Percentiles rank a stretch among this genome's conserved stretches.
These are phyloP conservation scores for Emesis furor DNA, from an alignment of 2,888 invertebrate species.

Conservation along the genomic window DNA sequence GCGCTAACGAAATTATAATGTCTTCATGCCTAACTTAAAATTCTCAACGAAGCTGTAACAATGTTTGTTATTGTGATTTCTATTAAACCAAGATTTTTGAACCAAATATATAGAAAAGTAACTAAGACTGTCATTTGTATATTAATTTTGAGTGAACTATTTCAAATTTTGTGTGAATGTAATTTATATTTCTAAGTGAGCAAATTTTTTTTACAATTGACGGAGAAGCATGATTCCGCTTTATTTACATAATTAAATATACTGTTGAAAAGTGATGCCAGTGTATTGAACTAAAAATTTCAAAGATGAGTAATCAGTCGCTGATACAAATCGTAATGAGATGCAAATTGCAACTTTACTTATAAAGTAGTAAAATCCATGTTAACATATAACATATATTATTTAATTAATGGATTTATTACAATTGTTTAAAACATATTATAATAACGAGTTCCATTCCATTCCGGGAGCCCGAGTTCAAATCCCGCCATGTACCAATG, in stretches of 20 bases:
- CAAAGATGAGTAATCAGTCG: too few species aligned
- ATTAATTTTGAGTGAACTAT: neutral
- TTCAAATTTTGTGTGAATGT: neutral
- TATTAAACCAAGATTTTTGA: neutral
- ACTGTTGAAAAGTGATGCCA: neutral
- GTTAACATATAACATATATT: too few species aligned
- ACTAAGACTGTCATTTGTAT: neutral
- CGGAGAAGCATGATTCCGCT: neutral
- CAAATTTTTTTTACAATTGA: neutral
- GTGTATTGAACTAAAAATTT: neutral
- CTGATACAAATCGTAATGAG: too few species aligned
- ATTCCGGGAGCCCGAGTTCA: too few species aligned
- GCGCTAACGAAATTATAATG: slow-evolving; percentile 49
- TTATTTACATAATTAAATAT: neutral
- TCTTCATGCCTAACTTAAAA: slow-evolving; percentile 35
- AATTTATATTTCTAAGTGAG: neutral
- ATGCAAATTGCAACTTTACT: too few species aligned
- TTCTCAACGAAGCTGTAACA: neutral
- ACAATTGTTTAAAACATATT: too few species aligned
- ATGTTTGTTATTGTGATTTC: neutral
- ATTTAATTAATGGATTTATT: too few species aligned
- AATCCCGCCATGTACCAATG: too few species aligned
- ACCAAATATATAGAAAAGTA: neutral
- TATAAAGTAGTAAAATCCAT: too few species aligned
- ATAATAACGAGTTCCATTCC: too few species aligned